Percentiles rank a stretch among this genome's conserved stretches.
These are phyloP conservation scores for Acipenser ruthenus DNA, from an alignment of 2,797 vertebrate species.

Conservation along the genomic window DNA sequence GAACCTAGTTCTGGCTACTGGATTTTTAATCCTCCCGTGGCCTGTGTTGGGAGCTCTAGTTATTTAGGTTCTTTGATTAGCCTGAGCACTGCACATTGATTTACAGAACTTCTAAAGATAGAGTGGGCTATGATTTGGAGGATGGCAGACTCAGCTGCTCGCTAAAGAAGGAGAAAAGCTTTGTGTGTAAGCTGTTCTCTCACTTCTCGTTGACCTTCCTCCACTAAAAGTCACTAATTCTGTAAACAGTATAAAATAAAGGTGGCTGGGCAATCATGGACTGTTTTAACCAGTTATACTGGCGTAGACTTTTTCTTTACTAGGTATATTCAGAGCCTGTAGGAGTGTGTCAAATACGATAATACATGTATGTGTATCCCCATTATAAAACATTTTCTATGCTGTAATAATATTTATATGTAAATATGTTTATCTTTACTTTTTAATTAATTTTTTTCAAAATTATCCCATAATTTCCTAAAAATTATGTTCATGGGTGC, in stretches of 20 bases:
- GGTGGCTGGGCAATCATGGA: conserved; percentile 15
- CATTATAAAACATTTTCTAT: too few species aligned
- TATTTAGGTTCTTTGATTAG: conserved; percentile 99
- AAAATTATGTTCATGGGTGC: too few species aligned
- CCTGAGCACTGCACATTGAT: conserved; percentile 87
- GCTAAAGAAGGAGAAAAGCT: conserved; percentile 55
- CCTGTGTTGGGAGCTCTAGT: conserved; percentile 86
- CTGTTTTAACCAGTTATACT: conserved; percentile 25
- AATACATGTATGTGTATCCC: too few species aligned
- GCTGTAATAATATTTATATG: too few species aligned
- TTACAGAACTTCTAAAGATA: conserved; percentile 88
- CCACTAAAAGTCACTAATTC: conserved; percentile 32
- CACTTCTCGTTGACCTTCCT: conserved; percentile 58
- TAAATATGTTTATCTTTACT: too few species aligned
- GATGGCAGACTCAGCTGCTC: conserved; percentile 61
- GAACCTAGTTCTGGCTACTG: conserved; percentile 86
- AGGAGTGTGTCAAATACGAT: conserved; percentile 1
- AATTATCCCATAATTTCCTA: too few species aligned
- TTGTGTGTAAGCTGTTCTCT: conserved; percentile 51
- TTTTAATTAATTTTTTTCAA: too few species aligned
- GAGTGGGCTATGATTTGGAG: conserved; percentile 65
- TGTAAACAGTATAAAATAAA: conserved; percentile 10
- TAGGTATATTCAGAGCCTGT: conserved; percentile 23
- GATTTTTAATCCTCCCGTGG: conserved; percentile 98
- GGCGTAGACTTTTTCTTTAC: conserved; percentile 22